phyloP scores from a whole-genome alignment of 2,888 invertebrate genomes.

The Zele albiditarsus region DNA sequence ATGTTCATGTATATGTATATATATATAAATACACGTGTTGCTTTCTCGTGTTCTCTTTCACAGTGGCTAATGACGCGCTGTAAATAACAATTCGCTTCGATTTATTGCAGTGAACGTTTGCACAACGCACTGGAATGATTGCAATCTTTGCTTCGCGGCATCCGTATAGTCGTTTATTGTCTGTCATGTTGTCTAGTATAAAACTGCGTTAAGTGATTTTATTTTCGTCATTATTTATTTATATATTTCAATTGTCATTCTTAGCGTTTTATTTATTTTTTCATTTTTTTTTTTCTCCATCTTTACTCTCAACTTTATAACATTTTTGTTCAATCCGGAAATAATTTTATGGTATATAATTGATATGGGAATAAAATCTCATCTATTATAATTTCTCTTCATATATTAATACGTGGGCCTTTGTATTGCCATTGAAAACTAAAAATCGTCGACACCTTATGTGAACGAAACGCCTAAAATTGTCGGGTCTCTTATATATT shows the following conservation, averaged over 20 bases:
- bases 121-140: slow-evolving; percentile 49
- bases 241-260: not conserved
- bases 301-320: not conserved
- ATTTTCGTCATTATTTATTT: not conserved
- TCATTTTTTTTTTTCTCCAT: not conserved
- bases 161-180: slow-evolving; percentile 17
- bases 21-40: slow-evolving; percentile 25
- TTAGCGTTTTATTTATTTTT: not conserved
- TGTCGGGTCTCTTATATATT: slow-evolving; percentile 14
- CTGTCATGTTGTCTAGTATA: slow-evolving; percentile 4
- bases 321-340: not conserved
- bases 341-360: slow-evolving; percentile 15
- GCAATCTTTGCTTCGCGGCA: slow-evolving; percentile 37
- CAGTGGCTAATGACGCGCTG: slow-evolving; percentile 63
- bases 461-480: slow-evolving; percentile 39
- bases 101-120: slow-evolving; percentile 57
- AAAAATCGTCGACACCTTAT: slow-evolving; percentile 35
- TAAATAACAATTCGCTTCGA: slow-evolving; percentile 64
- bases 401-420: slow-evolving; percentile 19
- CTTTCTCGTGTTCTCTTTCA: slow-evolving; percentile 38
- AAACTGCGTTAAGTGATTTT: not conserved
- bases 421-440: slow-evolving; percentile 24
- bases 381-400: not conserved
- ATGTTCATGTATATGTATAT: not conserved
- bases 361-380: not conserved